phyloP scores from a whole-genome alignment of 2,113 vertebrate species.

The Rattus norvegicus region DNA sequence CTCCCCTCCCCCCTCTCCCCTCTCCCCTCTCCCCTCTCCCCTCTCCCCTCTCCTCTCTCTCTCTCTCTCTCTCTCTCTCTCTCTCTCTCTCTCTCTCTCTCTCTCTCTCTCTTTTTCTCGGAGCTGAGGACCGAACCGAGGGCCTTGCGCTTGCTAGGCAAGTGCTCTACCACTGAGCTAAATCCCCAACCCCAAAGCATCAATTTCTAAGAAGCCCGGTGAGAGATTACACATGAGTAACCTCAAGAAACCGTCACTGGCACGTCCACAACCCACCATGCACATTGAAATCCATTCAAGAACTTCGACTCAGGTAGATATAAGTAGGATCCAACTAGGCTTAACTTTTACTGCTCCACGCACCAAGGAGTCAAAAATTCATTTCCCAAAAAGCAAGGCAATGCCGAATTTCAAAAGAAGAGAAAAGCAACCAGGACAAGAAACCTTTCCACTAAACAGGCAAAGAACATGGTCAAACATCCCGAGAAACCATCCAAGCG shows the following conservation, averaged over 20 bases:
- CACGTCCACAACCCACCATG: not conserved
- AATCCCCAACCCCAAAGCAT: no score
- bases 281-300: not conserved
- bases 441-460: not conserved
- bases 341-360: not conserved
- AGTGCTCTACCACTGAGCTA: no score
- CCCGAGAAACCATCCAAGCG: not conserved
- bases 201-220: not conserved
- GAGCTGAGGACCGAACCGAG: no score
- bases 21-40: no score
- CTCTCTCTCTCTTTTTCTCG: no score
- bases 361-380: not conserved
- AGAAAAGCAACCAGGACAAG: not conserved
- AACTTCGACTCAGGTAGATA: not conserved
- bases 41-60: no score
- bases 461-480: not conserved
- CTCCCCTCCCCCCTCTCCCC: no score
- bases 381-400: not conserved
- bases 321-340: not conserved
- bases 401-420: not conserved
- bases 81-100: no score
- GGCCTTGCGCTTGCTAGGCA: no score
- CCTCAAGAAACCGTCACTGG: not conserved
- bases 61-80: no score
- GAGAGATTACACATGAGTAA: not conserved